These are phyloP conservation scores for Amphiura filiformis DNA, from an alignment of 35 echinoderm and acorn worm genomes.

Conservation along the genomic window DNA sequence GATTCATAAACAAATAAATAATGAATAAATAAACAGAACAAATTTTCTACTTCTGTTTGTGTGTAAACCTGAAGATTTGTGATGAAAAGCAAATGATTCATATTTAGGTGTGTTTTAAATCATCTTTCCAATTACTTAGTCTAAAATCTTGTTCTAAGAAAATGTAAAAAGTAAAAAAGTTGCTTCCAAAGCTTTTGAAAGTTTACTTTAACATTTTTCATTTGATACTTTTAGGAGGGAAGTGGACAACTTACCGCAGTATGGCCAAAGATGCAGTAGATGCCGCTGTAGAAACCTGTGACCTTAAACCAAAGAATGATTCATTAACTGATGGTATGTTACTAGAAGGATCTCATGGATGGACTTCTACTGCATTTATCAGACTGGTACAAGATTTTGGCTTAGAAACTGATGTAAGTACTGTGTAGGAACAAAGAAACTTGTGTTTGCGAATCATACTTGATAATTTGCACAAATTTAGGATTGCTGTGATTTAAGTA, in stretches of 20 bases:
- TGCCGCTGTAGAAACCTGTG: constrained; percentile 64
- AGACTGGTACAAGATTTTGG: constrained; percentile 97
- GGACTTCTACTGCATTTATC: constrained; percentile 84
- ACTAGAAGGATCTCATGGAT: constrained; percentile 84
- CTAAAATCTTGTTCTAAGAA: too few relatives aligned
- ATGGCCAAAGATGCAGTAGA: constrained; percentile 94
- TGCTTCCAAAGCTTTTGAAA: too few relatives aligned
- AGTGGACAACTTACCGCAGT: constrained; percentile 95
- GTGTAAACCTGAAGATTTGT: too few relatives aligned
- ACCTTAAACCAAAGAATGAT: constrained; percentile 73
- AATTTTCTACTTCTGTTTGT: too few relatives aligned
- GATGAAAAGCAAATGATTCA: too few relatives aligned
- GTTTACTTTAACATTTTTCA: too few relatives aligned
- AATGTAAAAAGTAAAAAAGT: too few relatives aligned
- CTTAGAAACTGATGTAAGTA: constrained; percentile 76
- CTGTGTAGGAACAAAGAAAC: neutral
- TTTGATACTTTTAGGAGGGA: constrained; percentile 85
- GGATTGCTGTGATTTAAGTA: neutral
- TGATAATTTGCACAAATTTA: neutral
- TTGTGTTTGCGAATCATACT: neutral
- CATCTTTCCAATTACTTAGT: too few relatives aligned
- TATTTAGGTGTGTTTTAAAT: too few relatives aligned
- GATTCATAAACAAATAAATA: too few relatives aligned
- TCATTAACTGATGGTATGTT: constrained; percentile 83
- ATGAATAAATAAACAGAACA: too few relatives aligned